Percentiles rank a stretch among this genome's conserved stretches.
These are phyloP conservation scores for Meghimatium bilineatum DNA, from an alignment of 2,888 invertebrate species.

Conservation along the genomic window DNA sequence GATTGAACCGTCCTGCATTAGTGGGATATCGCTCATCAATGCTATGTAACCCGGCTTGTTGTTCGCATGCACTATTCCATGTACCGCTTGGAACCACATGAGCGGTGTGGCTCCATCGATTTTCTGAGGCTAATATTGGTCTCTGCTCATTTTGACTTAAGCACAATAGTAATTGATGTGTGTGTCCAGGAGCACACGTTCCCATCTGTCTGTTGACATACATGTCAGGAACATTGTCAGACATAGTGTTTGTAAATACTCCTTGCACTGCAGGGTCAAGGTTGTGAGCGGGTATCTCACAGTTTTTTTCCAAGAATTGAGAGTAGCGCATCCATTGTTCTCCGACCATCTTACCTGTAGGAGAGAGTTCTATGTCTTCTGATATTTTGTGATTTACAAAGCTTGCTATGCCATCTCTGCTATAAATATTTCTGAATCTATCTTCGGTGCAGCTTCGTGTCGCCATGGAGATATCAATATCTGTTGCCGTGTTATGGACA, in stretches of 20 bases:
- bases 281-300: slow-evolving; percentile 41
- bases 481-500: no score
- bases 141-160: neutral
- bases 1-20: neutral
- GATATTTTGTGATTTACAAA: neutral
- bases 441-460: no score
- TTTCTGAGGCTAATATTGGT: neutral
- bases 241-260: neutral
- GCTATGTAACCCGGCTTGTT: neutral
- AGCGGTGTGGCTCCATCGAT: neutral
- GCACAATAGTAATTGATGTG: neutral
- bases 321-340: slow-evolving; percentile 28
- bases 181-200: neutral
- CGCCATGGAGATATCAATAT: no score
- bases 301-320: slow-evolving; percentile 31
- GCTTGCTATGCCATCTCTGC: neutral
- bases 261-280: slow-evolving; percentile 33
- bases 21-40: neutral
- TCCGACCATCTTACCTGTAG: neutral
- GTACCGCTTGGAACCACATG: neutral
- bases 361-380: neutral
- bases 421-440: neutral
- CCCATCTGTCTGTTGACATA: slow-evolving; percentile 29
- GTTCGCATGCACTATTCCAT: neutral
- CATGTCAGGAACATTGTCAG: slow-evolving; percentile 28